Base-by-base conservation (phyloP, 2,797 vertebrate genomes). In the Malacoraja senta region DNA sequence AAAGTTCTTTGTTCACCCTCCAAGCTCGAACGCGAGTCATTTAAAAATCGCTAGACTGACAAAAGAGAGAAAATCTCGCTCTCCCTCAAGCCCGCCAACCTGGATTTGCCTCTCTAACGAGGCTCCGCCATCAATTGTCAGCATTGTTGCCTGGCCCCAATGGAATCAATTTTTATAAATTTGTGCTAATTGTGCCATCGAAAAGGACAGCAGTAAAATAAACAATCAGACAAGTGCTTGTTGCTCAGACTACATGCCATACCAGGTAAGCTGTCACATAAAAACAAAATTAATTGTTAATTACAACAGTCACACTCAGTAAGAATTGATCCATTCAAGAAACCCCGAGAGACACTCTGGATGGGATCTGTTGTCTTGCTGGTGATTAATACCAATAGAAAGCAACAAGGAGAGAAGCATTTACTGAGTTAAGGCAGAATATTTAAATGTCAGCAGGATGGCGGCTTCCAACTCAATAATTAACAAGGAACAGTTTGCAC, bases 271-370 rank as follows among this genome's bases (percentile, higher is more conserved):
- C 84, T 88, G 84, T 35, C 84, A 88, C 84, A 88, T 88, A 68
- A 88, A 88, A 88, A 65, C 63, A 68, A 88, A 88, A 88, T 68
- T 65, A 88, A 68, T 88, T 68, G 84, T 88, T 88, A 68, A 88
- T 88, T 88, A 88, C 84, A 68, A 68, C 17, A 8, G 61, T 88
- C 84, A 68, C 63, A 88, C 63, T 88, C 84, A 88, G 63, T 88
- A 68, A 63, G 65, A 88, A 88, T 88, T 88, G 84, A 88, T 88
- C 84, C 84, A 68, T 88, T 88, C 84, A 88, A 35, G 61, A 88
- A 88, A 32, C 65, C 84, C 84, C 63, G 1, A 32, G 84, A 35
- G 84, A 68, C 17, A n/a, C 35, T 21, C 35, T 2, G 63, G 84
- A 88, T 32, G 32, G 84, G n/a, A 88, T 65, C 19, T 65, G 84